These are phyloP conservation scores for Mythimna pallens DNA, from an alignment of 2,888 invertebrate species.

Conservation along the genomic window DNA sequence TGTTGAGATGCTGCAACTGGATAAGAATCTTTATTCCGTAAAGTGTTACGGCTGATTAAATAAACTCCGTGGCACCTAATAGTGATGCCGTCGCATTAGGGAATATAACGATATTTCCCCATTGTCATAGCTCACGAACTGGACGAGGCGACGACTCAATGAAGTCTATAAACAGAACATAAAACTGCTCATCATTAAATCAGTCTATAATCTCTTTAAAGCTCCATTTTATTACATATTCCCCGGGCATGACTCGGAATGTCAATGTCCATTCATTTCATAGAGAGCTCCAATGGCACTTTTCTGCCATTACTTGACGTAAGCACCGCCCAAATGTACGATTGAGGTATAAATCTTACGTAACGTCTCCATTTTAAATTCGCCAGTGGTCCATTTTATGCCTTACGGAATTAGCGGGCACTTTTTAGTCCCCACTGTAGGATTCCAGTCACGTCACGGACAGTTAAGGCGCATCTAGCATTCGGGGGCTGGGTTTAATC, in stretches of 20 bases:
- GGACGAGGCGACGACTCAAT: not conserved
- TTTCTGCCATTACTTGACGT: constrained; percentile 64
- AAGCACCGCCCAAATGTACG: constrained; percentile 64
- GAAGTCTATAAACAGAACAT: constrained; percentile 39
- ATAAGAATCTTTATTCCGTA: not conserved
- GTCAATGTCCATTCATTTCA: constrained; percentile 50
- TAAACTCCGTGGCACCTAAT: not conserved
- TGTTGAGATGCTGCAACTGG: constrained; percentile 1
- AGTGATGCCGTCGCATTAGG: not conserved
- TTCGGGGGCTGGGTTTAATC: constrained; percentile 82
- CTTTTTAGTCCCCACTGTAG: constrained; percentile 71
- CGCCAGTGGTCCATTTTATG: constrained; percentile 72
- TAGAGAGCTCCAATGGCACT: constrained; percentile 54
- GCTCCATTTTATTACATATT: constrained; percentile 42
- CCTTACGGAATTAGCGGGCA: constrained; percentile 80
- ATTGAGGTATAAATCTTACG: constrained; percentile 77
- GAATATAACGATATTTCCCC: not conserved
- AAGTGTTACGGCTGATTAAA: not conserved
- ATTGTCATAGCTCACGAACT: not conserved
- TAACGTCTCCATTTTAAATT: constrained; percentile 76
- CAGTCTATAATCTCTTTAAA: constrained; percentile 43
- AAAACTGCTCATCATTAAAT: constrained; percentile 58
- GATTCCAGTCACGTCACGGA: constrained; percentile 80
- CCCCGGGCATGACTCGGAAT: constrained; percentile 48
- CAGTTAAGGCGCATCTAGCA: constrained; percentile 72